Evolutionary conservation across 2,888 invertebrate species (phyloP).

Genomic region (Hermaeophaga mercurialis): DNA sequence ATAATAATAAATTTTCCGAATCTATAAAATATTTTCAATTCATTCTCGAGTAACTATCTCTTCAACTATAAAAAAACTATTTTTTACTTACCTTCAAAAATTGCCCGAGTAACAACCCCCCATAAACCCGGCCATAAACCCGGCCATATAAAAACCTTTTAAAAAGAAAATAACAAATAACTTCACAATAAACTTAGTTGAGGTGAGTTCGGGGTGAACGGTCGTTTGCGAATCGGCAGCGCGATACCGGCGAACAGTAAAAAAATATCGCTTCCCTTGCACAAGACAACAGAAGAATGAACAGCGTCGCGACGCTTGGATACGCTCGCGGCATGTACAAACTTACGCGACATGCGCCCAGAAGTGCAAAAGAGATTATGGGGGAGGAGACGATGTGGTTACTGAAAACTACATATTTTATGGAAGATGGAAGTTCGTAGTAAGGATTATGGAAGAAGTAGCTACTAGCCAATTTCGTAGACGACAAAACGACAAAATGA

Average conservation of each 20-base stretch:
- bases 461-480: no score
- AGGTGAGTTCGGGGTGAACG: background rate
- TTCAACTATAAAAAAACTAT: no score
- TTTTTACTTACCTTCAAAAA: no score
- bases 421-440: background rate
- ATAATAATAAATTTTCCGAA: no score
- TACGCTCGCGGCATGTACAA: background rate
- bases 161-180: background rate
- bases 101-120: no score
- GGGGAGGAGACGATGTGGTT: constrained; percentile 16
- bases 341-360: constrained; percentile 22
- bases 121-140: no score
- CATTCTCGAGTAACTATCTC: no score
- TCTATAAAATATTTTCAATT: no score
- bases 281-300: constrained; percentile 3
- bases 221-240: background rate
- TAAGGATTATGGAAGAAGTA: background rate
- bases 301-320: constrained; percentile 9
- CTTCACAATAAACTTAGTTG: background rate
- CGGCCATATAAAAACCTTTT: background rate
- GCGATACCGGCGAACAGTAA: background rate
- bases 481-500: no score
- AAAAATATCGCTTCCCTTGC: background rate
- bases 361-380: background rate
- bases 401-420: constrained; percentile 15